Evolutionary conservation across 2,113 vertebrate genomes (phyloP).

Genomic region (Gadus chalcogrammus): DNA sequence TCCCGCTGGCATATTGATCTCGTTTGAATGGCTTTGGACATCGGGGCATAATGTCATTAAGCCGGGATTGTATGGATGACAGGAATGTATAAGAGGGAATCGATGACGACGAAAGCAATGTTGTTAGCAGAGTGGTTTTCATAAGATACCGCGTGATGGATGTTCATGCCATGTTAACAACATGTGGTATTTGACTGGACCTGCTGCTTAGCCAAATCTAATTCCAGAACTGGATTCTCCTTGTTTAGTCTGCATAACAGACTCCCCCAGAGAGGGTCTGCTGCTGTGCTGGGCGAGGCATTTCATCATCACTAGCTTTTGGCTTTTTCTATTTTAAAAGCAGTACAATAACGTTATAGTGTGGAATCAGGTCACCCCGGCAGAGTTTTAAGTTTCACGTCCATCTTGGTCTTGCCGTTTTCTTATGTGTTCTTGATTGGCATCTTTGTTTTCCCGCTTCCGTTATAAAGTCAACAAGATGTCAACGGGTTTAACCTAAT

Average conservation of each 20-base stretch:
- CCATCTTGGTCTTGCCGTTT: too few relatives aligned
- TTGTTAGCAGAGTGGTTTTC: conserved; percentile 50
- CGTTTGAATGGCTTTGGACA: conserved; percentile 61
- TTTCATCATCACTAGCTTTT: not conserved
- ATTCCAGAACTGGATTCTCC: conserved; percentile 41
- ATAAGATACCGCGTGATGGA: conserved; percentile 48
- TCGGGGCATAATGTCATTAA: conserved; percentile 58
- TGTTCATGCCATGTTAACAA: conserved; percentile 51
- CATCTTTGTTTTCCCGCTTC: too few relatives aligned
- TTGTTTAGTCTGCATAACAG: conserved; percentile 18
- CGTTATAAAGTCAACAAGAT: too few relatives aligned
- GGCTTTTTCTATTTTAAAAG: too few relatives aligned
- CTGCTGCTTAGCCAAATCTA: conserved; percentile 27
- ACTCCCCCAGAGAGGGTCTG: conserved; percentile 1
- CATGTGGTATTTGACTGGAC: conserved; percentile 42
- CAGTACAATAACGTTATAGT: too few relatives aligned
- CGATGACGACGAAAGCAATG: conserved; percentile 45
- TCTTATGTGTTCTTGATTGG: too few relatives aligned
- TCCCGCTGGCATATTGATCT: conserved; percentile 60
- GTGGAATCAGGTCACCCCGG: too few relatives aligned
- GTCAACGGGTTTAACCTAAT: too few relatives aligned
- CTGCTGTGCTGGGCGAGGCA: not conserved
- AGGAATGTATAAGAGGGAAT: conserved; percentile 51
- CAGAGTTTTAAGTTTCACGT: too few relatives aligned
- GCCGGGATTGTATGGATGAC: conserved; percentile 55